A percentile compares a stretch with the other conserved stretches of the same genome.
Evolutionary conservation across 2,888 invertebrate species (phyloP).

Genomic region (Eilema griseolum): DNA sequence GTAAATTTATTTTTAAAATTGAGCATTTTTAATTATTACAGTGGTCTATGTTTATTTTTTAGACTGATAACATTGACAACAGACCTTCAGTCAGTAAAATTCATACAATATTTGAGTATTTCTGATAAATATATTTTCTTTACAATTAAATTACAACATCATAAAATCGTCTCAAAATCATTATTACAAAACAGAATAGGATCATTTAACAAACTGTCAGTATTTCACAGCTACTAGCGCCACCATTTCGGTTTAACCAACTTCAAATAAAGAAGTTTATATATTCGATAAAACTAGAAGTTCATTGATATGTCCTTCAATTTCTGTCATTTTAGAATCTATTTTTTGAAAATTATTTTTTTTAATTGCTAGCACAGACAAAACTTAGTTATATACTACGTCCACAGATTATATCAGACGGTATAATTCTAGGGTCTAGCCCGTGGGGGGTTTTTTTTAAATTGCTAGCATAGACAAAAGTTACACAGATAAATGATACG

Average conservation of each 20-base stretch:
- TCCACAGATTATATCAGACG: background rate
- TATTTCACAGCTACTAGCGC: background rate
- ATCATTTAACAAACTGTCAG: background rate
- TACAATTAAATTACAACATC: background rate
- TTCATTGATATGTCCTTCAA: too few relatives aligned
- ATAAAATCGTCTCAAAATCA: background rate
- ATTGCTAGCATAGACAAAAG: background rate
- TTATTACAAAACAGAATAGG: background rate
- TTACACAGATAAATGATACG: background rate
- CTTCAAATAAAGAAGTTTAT: too few relatives aligned
- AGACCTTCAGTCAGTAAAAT: background rate
- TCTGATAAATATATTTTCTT: background rate
- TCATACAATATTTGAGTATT: too few relatives aligned
- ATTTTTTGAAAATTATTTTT: too few relatives aligned
- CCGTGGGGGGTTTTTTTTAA: conserved; percentile 67
- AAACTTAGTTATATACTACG: background rate
- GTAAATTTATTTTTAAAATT: background rate
- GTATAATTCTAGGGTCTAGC: conserved; percentile 71
- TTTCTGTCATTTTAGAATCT: too few relatives aligned
- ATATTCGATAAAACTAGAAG: too few relatives aligned
- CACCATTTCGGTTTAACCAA: too few relatives aligned
- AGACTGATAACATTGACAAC: background rate
- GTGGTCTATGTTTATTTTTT: background rate
- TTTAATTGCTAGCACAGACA: background rate
- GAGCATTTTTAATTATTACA: conserved; percentile 5